phyloP scores from a whole-genome alignment of 1,140 invertebrate genomes.

The Anastrepha obliqua region DNA sequence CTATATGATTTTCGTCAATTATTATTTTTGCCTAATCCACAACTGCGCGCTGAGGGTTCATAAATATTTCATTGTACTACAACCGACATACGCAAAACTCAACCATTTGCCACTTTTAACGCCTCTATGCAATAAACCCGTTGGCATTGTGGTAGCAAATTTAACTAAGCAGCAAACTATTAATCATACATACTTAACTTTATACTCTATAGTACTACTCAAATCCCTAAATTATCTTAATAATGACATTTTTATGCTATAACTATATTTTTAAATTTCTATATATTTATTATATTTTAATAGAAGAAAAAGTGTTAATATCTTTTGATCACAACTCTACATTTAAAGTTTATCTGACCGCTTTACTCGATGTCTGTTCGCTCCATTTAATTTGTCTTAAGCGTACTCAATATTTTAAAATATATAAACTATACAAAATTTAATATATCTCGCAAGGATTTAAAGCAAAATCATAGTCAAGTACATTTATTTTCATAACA shows the following conservation, averaged over 20 bases:
- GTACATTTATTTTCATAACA: no score
- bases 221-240: background rate
- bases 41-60: no score
- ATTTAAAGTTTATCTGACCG: background rate
- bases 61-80: background rate
- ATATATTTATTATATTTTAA: constrained; percentile 7
- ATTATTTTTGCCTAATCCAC: no score
- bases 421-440: constrained; percentile 13
- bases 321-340: background rate
- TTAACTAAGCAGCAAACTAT: background rate
- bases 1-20: no score
- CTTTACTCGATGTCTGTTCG: background rate
- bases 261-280: background rate
- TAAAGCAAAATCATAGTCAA: no score
- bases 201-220: constrained; percentile 17
- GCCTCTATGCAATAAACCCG: background rate
- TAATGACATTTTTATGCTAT: constrained; percentile 16
- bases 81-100: background rate
- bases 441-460: no score
- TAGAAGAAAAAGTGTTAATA: background rate
- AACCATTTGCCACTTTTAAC: background rate
- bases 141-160: background rate
- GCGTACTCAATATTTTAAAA: background rate
- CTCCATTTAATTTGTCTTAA: background rate
- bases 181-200: background rate